A percentile compares a stretch with the other conserved stretches of the same genome.
These are phyloP conservation scores for Anseranas semipalmata DNA, from an alignment of 2,113 vertebrate genomes.

Conservation along the genomic window DNA sequence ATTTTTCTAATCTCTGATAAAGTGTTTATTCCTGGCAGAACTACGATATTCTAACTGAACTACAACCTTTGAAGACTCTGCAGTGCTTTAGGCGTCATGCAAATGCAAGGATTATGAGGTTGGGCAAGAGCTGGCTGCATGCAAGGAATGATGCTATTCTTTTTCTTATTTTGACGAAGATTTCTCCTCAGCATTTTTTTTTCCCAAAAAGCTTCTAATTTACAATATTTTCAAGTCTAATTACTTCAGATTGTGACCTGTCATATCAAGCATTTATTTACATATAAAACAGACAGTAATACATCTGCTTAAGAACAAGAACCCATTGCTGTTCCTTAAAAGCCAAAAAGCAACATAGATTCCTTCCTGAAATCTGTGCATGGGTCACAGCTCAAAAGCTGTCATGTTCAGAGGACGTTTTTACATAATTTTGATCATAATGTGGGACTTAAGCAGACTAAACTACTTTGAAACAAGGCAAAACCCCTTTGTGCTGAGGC, in stretches of 20 bases:
- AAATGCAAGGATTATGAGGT: neutral
- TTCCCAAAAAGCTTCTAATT: neutral
- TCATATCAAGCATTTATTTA: constrained; percentile 11
- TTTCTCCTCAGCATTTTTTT: neutral
- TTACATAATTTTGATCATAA: neutral
- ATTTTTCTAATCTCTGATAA: constrained; percentile 4
- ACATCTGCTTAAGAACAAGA: neutral
- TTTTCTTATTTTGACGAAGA: neutral
- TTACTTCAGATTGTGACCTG: constrained; percentile 21
- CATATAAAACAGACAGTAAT: constrained; percentile 15
- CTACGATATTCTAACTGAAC: neutral
- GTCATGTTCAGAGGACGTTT: neutral
- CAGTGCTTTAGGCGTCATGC: neutral
- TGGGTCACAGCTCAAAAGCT: neutral
- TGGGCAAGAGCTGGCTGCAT: neutral
- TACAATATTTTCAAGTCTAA: neutral
- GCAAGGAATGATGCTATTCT: neutral
- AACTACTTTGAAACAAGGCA: neutral
- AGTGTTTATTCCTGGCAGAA: neutral
- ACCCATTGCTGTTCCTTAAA: neutral
- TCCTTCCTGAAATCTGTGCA: neutral
- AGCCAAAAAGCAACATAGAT: neutral
- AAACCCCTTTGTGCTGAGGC: too few relatives aligned
- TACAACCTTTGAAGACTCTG: neutral
- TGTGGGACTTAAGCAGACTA: neutral